Percentiles rank a stretch among this genome's conserved stretches.
These are phyloP conservation scores for Perca fluviatilis DNA, from an alignment of 2,113 vertebrate genomes.

Conservation along the genomic window DNA sequence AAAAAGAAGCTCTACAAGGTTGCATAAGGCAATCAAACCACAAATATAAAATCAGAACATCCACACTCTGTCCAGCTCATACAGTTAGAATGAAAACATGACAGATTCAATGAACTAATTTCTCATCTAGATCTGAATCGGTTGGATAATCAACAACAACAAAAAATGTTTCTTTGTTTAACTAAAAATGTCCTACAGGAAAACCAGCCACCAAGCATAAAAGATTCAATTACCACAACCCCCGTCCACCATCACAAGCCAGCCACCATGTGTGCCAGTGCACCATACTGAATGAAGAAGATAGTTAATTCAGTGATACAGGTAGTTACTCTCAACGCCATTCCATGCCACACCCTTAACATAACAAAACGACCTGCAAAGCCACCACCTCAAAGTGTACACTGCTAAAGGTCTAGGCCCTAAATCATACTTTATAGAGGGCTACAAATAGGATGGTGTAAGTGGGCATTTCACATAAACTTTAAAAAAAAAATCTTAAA, in stretches of 20 bases:
- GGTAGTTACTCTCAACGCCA: background rate
- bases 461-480: background rate
- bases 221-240: background rate
- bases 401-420: background rate
- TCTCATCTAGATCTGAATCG: background rate
- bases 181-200: background rate
- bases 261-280: background rate
- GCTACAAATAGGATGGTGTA: background rate
- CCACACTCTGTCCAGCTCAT: background rate
- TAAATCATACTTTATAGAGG: background rate
- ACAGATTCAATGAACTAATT: background rate
- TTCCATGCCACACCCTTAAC: conserved; percentile 37
- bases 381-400: conserved; percentile 1
- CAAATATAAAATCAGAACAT: background rate
- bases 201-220: background rate
- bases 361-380: conserved; percentile 6
- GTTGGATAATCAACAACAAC: background rate
- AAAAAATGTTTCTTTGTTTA: background rate
- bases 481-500: background rate
- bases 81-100: background rate
- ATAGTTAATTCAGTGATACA: background rate
- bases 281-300: background rate
- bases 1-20: background rate
- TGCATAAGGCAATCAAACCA: background rate
- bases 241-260: background rate